These are phyloP conservation scores for Tenebrosternarchus preto DNA, from an alignment of 2,113 vertebrate species.

Conservation along the genomic window DNA sequence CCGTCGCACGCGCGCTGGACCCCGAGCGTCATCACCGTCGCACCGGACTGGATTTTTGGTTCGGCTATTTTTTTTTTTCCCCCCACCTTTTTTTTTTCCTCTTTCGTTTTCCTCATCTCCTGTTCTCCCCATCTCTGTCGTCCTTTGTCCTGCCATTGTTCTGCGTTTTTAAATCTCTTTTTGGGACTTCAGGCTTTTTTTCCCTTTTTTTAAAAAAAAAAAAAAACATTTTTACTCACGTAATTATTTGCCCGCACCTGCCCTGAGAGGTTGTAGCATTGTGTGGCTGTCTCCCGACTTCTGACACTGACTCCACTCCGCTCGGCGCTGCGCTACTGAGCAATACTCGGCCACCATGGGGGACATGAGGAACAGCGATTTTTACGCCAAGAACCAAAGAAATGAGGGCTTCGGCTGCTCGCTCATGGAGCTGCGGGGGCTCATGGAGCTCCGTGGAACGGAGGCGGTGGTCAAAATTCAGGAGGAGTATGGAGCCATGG, in stretches of 20 bases:
- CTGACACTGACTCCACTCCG: constrained; percentile 12
- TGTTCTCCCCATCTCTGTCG: background rate
- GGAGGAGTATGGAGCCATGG: constrained; percentile 90
- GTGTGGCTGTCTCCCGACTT: constrained; percentile 7
- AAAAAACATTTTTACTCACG: constrained; percentile 18
- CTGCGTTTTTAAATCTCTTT: background rate
- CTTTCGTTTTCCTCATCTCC: background rate
- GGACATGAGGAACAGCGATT: constrained; percentile 99
- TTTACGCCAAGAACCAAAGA: constrained; percentile 99
- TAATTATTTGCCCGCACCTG: background rate
- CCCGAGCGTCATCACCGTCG: constrained; percentile 56
- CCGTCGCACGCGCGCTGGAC: constrained; percentile 48
- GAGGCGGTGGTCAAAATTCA: constrained; percentile 98
- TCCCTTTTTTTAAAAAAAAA: too few species aligned
- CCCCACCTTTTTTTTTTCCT: background rate
- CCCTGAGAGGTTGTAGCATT: constrained; percentile 5
- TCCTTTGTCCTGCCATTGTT: too few species aligned
- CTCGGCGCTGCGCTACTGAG: constrained; percentile 64
- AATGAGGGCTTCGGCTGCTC: constrained; percentile 93
- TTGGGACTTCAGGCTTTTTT: background rate
- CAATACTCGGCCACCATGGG: constrained; percentile 86
- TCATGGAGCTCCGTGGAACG: constrained; percentile 96
- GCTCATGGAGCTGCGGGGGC: constrained; percentile 89
- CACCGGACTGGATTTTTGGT: constrained; percentile 62
- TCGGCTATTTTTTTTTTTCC: constrained; percentile 35